Percentiles rank a stretch among this genome's conserved stretches.
phyloP scores from a whole-genome alignment of 2,797 vertebrate species.

The Dryobates pubescens region DNA sequence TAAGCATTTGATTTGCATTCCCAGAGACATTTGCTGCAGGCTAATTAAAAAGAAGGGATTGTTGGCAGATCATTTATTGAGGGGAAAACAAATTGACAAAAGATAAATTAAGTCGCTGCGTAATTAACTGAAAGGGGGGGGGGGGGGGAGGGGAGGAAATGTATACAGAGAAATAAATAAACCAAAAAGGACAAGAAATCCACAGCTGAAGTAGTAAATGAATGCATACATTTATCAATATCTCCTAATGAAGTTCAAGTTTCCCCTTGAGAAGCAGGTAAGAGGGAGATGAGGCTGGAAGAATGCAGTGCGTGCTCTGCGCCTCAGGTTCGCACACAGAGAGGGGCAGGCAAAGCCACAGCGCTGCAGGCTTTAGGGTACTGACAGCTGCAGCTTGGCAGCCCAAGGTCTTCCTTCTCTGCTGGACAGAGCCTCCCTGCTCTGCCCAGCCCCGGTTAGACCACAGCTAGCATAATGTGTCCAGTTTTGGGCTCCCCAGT shows the following conservation, averaged over 20 bases:
- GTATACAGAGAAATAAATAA: too few species aligned
- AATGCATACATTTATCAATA: constrained; percentile 54
- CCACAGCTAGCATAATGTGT: too few species aligned
- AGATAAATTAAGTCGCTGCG: constrained; percentile 58
- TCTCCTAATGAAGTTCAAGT: background rate
- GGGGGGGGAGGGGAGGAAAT: too few species aligned
- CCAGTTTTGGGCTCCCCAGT: too few species aligned
- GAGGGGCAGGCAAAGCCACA: background rate
- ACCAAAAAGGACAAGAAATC: background rate
- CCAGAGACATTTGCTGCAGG: constrained; percentile 29
- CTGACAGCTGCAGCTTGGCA: background rate
- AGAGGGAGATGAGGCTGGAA: background rate
- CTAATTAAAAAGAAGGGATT: constrained; percentile 63
- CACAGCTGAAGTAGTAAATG: constrained; percentile 40
- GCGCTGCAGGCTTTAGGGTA: background rate
- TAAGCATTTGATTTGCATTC: constrained; percentile 68
- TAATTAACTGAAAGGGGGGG: constrained; percentile 30
- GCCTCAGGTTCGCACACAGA: fast-evolving
- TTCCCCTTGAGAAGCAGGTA: background rate
- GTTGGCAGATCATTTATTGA: constrained; percentile 68
- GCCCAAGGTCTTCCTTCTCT: background rate
- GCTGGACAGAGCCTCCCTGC: background rate
- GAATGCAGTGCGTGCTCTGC: background rate
- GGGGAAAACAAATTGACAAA: constrained; percentile 62
- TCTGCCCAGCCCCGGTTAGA: too few species aligned